Base-by-base conservation (phyloP, 1,140 invertebrate species). In the Phocides pigmalion region DNA sequence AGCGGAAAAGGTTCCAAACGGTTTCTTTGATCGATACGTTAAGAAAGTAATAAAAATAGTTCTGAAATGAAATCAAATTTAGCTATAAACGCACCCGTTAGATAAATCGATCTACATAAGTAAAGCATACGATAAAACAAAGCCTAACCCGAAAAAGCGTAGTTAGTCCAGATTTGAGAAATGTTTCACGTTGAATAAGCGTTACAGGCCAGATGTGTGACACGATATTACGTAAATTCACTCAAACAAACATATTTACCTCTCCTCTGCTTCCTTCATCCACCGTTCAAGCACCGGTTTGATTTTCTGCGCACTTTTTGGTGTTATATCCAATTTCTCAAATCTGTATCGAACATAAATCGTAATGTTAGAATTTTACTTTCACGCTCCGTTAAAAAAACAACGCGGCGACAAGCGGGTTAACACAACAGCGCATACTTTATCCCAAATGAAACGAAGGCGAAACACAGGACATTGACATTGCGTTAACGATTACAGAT, bases 251-350 rank as follows among this genome's bases (percentile, higher is more conserved):
- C 66, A 86, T 91, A 94, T 94, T 95, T 94, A 97, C 96, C 96
- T 98, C 93, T 98, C 97, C 94, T 99, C 97, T 22, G 98, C 97
- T 92, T 99, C 98, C 92, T 97, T 97, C 98, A 99, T 98, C 98
- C 98, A 99, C 92, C 96, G 94, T 92, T 99, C 98, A 81, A 99
- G 94, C 67, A 99, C 98, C 71, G 98, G 98, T 93, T 99, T 99
- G 82, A 99, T 99, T 95, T 99, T 99, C 93, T 98, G 97, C 71
- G 98, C 98, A 94, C 98, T 99, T 94, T 99, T 99, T 88, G 98
- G 98, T 84, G 98, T 99, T 81, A 99, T 99, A 93, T 99, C 98
- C 92, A 99, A 94, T 94, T 99, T 99, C 93, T 99, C 98, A 95
- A 99, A 99, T 96, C 98, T 99, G 92, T 87, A 91, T 88, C 85